Base-by-base conservation (phyloP, 2,888 invertebrate genomes). In the Cenopis cana region DNA sequence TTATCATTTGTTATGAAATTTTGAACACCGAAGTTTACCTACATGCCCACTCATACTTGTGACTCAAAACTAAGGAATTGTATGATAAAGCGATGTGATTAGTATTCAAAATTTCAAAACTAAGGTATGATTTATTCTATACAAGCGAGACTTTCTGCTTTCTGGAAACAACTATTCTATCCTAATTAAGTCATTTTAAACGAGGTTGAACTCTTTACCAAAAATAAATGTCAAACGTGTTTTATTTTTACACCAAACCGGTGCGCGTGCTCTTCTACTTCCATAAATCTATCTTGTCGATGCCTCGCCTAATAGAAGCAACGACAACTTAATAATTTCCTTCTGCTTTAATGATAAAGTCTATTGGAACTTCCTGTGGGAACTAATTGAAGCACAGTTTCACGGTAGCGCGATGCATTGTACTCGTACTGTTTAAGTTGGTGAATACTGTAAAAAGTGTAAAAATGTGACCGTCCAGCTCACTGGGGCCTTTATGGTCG, bases 311-410 rank as follows among this genome's bases (percentile, higher is more conserved):
- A 85, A 90, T 88, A 86, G 85, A 79, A 79, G 77, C 80, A 85
- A 81, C 83, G 92, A 92, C 91, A 91, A 88, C 82, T 91, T 92
- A 89, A 92, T 91, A 87, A 90, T 87, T 91, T 92, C 90, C 91
- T 88, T 83, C 85, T 81, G 79, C 83, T 85, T 82, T 85, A 72
- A 73, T 67, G 49, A 60, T 57, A 29, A 62, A 57, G 57, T 68
- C 70, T 73, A 71, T 73, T 71, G 66, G 49, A 66, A 68, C 71
- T 75, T 77, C 77, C 77, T 74, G 76, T 74, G 70, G 69, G 73
- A 75, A 71, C 59, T 73, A 72, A 70, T 74, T 68, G 65, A 72
- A 57, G 57, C 29, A 54, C 55, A 36, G 36, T 55, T 56, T 54
- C 69, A 62, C 56, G 62, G 66, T 54, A 65, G 56, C 65, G 56